Evolutionary conservation across 37 sponge, comb jelly and placozoan species (phyloP).

Genomic region (Oscarella lobularis): DNA sequence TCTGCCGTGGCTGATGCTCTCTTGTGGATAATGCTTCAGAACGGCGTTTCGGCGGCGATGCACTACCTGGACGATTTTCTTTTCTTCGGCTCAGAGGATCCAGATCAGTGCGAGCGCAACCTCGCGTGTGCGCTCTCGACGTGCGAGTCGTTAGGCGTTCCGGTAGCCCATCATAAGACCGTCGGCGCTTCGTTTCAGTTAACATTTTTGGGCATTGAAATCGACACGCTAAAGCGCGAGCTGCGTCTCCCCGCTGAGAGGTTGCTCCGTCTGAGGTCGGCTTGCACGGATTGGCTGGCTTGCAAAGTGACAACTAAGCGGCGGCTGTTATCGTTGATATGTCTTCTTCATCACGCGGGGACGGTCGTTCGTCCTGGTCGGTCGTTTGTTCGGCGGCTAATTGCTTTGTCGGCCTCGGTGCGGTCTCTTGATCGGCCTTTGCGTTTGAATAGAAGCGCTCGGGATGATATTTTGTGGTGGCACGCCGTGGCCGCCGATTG

Average conservation of each 20-base stretch:
- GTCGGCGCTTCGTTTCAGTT: slow-evolving; percentile 30
- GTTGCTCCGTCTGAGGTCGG: background rate
- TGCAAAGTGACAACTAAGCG: background rate
- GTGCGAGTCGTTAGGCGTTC: slow-evolving; percentile 22
- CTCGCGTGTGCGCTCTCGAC: background rate
- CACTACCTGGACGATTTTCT: slow-evolving; percentile 44
- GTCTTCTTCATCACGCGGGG: slow-evolving; percentile 4
- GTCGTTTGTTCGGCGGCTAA: slow-evolving; percentile 8
- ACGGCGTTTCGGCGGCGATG: slow-evolving; percentile 2
- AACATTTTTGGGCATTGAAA: slow-evolving; percentile 24
- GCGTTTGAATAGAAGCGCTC: background rate
- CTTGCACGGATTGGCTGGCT: background rate
- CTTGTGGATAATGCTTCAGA: slow-evolving; percentile 8
- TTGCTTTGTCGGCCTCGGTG: background rate
- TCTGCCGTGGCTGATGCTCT: slow-evolving; percentile 15
- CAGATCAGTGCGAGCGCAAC: background rate
- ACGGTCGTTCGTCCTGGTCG: slow-evolving; percentile 5
- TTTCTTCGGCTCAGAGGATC: slow-evolving; percentile 10
- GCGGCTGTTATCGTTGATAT: background rate
- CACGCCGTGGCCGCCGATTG: background rate
- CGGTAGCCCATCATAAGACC: slow-evolving; percentile 20
- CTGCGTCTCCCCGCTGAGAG: background rate
- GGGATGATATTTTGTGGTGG: background rate
- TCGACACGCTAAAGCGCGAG: slow-evolving; percentile 4
- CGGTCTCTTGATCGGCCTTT: background rate